Evolutionary conservation across 1,140 invertebrate genomes (phyloP).

Genomic region (Ruditapes philippinarum): DNA sequence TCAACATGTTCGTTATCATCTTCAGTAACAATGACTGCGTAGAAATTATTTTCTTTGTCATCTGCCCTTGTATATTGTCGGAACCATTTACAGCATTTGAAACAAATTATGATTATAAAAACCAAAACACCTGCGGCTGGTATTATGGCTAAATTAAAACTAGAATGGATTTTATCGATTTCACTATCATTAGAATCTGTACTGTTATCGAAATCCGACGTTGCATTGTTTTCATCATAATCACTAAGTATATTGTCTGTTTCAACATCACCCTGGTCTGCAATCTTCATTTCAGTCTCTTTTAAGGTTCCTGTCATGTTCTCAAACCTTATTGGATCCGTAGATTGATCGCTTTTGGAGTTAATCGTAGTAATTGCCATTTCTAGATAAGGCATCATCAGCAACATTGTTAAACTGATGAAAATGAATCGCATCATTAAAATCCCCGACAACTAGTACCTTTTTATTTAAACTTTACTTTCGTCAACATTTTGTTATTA

Average conservation of each 20-base stretch:
- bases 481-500: too few relatives aligned
- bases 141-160: conserved; percentile 40
- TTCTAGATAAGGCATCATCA: too few relatives aligned
- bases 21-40: conserved; percentile 13
- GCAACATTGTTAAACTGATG: too few relatives aligned
- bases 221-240: neutral
- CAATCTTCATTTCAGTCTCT: too few relatives aligned
- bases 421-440: too few relatives aligned
- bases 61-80: conserved; percentile 25
- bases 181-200: neutral
- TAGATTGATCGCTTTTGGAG: too few relatives aligned
- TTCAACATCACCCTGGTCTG: too few relatives aligned
- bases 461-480: too few relatives aligned
- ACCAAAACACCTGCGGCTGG: neutral
- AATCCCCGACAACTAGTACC: too few relatives aligned
- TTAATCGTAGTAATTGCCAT: too few relatives aligned
- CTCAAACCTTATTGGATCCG: too few relatives aligned
- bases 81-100: conserved; percentile 53
- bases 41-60: neutral
- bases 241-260: neutral
- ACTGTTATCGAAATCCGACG: neutral
- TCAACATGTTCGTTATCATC: conserved; percentile 23
- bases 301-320: too few relatives aligned
- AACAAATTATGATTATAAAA: conserved; percentile 11
- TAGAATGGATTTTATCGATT: neutral